phyloP scores from a whole-genome alignment of 1,140 invertebrate species.

The Nephila pilipes region DNA sequence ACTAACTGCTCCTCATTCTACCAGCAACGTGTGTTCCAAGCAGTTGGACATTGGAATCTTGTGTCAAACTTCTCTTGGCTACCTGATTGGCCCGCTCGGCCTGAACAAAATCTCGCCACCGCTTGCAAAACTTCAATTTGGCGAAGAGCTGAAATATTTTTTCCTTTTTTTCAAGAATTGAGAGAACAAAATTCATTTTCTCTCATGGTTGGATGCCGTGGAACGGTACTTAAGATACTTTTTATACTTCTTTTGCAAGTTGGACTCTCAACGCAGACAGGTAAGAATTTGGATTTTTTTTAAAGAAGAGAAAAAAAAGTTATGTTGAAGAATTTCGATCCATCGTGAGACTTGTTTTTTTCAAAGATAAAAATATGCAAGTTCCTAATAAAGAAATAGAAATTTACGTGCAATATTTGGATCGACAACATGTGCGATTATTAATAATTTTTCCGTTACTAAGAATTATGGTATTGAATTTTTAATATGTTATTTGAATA shows the following conservation, averaged over 20 bases:
- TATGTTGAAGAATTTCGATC: no score
- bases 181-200: conserved; percentile 29
- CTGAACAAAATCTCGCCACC: background rate
- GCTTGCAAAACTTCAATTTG: background rate
- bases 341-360: no score
- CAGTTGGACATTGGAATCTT: conserved; percentile 13
- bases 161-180: background rate
- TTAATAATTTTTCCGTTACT: no score
- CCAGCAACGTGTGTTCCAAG: conserved; percentile 46
- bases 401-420: no score
- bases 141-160: background rate
- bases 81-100: no score
- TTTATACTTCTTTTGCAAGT: conserved; percentile 62
- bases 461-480: no score
- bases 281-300: background rate
- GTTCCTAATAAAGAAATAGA: no score
- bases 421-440: no score
- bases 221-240: conserved; percentile 62
- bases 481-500: no score
- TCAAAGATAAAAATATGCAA: no score
- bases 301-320: no score
- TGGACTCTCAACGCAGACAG: conserved; percentile 35
- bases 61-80: background rate
- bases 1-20: conserved; percentile 1
- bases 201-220: conserved; percentile 67